Evolutionary conservation across 2,797 vertebrate genomes (phyloP), one percentile per base, ranked within the genome.

Genomic region (Falco peregrinus): DNA sequence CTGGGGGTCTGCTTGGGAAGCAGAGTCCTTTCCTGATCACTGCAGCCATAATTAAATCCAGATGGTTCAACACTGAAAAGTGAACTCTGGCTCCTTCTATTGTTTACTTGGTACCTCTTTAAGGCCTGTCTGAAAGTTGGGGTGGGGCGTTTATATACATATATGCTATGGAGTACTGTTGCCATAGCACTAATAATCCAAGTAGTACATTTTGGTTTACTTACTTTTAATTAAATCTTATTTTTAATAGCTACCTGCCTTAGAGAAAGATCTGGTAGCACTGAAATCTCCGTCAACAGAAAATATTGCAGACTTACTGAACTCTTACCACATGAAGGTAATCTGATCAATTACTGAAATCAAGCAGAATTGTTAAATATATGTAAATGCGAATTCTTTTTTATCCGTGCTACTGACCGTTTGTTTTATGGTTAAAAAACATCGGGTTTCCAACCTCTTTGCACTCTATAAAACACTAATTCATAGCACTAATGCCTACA

Each of bases 241-340:
- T 25, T 65, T 86, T 91, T 90, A 73, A 68, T 75, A 99, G 99
- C 94, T 99, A 45, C 67, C 95, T n/a, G 98, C 98, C 48, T 98
- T 99, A 90, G 98, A 99, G 97, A 98, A 99, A 95, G 98, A 99
- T 89, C 97, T 99, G 73, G 96, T 98, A 95, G 96, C 98, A 59
- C 73, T 99, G 96, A 99, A 98, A 94, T 98, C 98, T 76, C 98
- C 99, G 51, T 99, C 99, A 50, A 96, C 91, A 95, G 98, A 98
- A 80, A 97, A 98, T 17, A 84, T 99, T 91, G 98, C 98, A 43
- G 97, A 96, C 78, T 91, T 99, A 64, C 76, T 99, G 39, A 98
- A 99, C 56, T 97, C 97, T 22, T 99, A 99, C 94, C 99, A 99
- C 16, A 71, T 69, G 39, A 97, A 99, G 99, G 99, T 99, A 96